Conservation (phyloP, 2,797 vertebrate species). For the Dipus sagitta region DNA sequence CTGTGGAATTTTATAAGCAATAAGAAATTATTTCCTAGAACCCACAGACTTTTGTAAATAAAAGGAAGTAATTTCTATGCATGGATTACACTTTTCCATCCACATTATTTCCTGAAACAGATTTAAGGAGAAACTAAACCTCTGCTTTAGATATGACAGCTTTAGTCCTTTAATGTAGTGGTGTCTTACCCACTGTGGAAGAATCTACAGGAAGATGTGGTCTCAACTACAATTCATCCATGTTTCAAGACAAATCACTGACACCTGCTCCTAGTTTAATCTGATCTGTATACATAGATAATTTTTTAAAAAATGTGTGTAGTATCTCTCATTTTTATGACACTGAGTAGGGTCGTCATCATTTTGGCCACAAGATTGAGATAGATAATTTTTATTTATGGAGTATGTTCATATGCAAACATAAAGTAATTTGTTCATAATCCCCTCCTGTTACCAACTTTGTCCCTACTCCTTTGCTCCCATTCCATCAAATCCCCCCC, state of each 20-base stretch:
- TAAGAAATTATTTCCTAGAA: constrained; percentile 43
- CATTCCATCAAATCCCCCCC: too few species aligned
- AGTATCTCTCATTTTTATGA: not conserved
- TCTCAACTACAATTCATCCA: not conserved
- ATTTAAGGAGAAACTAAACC: not conserved
- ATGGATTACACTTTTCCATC: not conserved
- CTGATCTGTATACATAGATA: not conserved
- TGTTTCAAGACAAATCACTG: not conserved
- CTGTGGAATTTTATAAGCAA: constrained; percentile 50
- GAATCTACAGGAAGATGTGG: not conserved
- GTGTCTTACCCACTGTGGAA: not conserved
- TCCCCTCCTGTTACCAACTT: too few species aligned
- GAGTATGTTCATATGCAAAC: too few species aligned
- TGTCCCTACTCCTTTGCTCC: too few species aligned
- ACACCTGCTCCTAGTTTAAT: not conserved
- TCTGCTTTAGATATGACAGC: not conserved
- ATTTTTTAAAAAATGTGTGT: too few species aligned
- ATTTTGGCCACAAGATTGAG: not conserved
- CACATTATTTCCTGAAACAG: not conserved
- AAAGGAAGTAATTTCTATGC: not conserved
- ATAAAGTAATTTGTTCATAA: too few species aligned
- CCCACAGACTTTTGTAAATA: not conserved
- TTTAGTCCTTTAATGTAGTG: not conserved
- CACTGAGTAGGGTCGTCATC: not conserved
- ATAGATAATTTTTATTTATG: not conserved